phyloP scores from a whole-genome alignment of 2,113 vertebrate genomes.

The Willisornis vidua region DNA sequence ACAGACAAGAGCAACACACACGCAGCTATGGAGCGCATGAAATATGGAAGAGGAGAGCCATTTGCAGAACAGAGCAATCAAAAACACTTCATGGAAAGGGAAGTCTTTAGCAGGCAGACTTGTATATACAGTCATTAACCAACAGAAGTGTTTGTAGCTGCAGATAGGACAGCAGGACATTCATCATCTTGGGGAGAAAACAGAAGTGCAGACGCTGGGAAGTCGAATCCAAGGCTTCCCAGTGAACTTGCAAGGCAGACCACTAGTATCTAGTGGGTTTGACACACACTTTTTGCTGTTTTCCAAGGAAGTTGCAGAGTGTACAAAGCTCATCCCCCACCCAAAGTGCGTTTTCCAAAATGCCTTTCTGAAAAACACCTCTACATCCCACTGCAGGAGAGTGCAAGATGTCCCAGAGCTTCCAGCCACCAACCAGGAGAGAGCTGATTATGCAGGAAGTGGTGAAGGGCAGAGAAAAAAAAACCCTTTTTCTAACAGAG shows the following conservation, averaged over 20 bases:
- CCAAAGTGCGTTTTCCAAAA: not conserved
- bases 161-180: not conserved
- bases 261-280: not conserved
- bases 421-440: not conserved
- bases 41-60: slow-evolving; percentile 5
- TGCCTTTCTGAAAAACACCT: not conserved
- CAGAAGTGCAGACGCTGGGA: not conserved
- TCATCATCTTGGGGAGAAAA: not conserved
- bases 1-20: slow-evolving; percentile 7
- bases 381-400: not conserved
- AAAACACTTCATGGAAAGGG: not conserved
- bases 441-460: not conserved
- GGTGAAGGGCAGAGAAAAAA: not conserved
- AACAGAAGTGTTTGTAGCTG: not conserved
- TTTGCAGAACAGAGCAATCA: not conserved
- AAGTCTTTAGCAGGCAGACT: not conserved
- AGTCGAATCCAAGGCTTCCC: not conserved
- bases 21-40: not conserved
- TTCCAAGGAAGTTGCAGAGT: not conserved
- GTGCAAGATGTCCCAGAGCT: not conserved
- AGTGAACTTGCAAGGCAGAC: not conserved
- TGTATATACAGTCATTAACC: not conserved
- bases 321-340: not conserved
- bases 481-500: not conserved
- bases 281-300: not conserved